phyloP scores from a whole-genome alignment of 2,888 invertebrate species.

The Hirtodrosophila duncani region DNA sequence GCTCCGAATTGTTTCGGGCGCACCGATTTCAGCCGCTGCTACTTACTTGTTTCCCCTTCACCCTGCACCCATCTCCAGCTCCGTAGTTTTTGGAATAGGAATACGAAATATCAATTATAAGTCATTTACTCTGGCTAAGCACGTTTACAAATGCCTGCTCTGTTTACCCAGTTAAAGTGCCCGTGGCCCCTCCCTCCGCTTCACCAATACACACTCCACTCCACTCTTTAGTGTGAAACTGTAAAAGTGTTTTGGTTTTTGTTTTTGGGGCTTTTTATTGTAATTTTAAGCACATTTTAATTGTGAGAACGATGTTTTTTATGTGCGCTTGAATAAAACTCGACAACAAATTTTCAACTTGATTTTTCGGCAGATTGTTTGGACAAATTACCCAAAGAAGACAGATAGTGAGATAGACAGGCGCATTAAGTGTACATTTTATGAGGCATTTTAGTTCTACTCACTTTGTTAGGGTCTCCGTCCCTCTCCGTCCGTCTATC shows the following conservation, averaged over 20 bases:
- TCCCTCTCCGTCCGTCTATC: no score
- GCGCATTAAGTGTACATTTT: not conserved
- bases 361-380: constrained; percentile 24
- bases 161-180: constrained; percentile 52
- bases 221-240: constrained; percentile 69
- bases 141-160: constrained; percentile 50
- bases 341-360: constrained; percentile 39
- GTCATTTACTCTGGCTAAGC: constrained; percentile 64
- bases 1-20: no score
- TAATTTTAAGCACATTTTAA: constrained; percentile 70
- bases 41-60: no score
- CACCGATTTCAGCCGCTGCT: no score
- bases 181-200: not conserved
- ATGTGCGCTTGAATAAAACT: constrained; percentile 7
- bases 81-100: constrained; percentile 73
- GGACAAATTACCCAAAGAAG: not conserved
- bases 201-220: not conserved
- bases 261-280: no score
- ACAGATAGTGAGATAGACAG: not conserved
- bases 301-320: constrained; percentile 54
- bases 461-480: no score
- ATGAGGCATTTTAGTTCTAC: not conserved
- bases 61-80: no score
- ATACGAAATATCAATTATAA: constrained; percentile 75
- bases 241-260: constrained; percentile 68